phyloP scores from a whole-genome alignment of 2,888 invertebrate genomes.

The Neoascia interrupta region DNA sequence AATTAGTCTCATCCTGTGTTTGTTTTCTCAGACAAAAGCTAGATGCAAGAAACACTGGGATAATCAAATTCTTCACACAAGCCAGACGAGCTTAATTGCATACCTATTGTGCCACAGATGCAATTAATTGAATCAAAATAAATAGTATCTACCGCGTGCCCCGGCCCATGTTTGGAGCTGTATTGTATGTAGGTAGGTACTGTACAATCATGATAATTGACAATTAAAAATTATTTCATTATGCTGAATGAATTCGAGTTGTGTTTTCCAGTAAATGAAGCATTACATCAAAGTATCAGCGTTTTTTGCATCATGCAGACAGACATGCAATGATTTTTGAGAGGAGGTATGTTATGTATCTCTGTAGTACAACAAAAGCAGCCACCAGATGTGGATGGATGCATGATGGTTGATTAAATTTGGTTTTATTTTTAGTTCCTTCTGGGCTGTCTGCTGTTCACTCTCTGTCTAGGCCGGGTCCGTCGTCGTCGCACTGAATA shows the following conservation, averaged over 20 bases:
- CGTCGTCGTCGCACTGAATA: too few species aligned
- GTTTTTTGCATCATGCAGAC: constrained; percentile 41
- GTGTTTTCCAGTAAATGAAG: constrained; percentile 67
- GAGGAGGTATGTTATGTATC: too few species aligned
- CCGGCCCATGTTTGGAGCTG: neutral
- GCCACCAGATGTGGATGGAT: constrained; percentile 32
- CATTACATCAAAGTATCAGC: constrained; percentile 59
- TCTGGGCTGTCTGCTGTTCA: neutral
- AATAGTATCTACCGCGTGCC: constrained; percentile 11
- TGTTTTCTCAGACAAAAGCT: constrained; percentile 45
- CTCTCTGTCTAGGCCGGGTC: neutral
- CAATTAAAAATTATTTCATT: constrained; percentile 69
- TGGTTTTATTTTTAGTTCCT: constrained; percentile 46
- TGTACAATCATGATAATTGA: constrained; percentile 60
- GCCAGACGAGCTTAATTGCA: constrained; percentile 63
- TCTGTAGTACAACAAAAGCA: too few species aligned
- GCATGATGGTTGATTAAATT: constrained; percentile 37
- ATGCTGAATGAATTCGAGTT: constrained; percentile 55
- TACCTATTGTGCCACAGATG: constrained; percentile 62
- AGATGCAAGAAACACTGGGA: constrained; percentile 11
- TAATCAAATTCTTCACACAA: constrained; percentile 64
- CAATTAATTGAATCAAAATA: constrained; percentile 68
- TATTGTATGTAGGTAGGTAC: neutral
- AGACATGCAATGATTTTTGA: too few species aligned
- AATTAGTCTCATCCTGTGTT: constrained; percentile 67